A percentile compares a stretch with the other conserved stretches of the same genome.
phyloP scores from a whole-genome alignment of 1,140 invertebrate species.

The Aplysia californica region DNA sequence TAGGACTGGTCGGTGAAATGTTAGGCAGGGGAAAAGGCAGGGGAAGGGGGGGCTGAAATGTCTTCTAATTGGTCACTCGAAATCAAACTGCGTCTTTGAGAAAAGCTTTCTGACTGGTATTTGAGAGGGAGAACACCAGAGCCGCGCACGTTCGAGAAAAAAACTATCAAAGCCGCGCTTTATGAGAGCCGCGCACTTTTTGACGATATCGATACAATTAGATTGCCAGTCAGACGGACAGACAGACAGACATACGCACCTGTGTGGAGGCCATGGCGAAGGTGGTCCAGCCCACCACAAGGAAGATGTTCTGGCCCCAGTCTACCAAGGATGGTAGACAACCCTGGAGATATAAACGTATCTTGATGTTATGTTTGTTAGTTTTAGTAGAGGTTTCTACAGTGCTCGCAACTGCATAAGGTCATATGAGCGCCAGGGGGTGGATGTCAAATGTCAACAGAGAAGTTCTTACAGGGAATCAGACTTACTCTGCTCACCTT shows the following conservation, averaged over 20 bases:
- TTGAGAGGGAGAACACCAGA: not conserved
- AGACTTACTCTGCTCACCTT: not conserved
- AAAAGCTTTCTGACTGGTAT: too few species aligned
- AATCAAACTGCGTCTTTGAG: too few species aligned
- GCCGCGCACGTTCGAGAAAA: too few species aligned
- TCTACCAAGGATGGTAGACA: not conserved
- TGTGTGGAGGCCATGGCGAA: not conserved
- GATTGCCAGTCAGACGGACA: not conserved
- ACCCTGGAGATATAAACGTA: not conserved
- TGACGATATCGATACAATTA: too few species aligned
- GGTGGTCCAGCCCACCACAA: not conserved
- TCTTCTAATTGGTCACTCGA: too few species aligned
- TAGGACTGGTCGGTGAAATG: too few species aligned
- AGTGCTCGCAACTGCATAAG: not conserved
- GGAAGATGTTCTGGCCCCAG: not conserved
- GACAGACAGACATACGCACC: not conserved
- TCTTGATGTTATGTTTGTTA: not conserved
- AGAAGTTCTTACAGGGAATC: not conserved
- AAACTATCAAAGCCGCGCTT: too few species aligned
- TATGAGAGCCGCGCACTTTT: too few species aligned
- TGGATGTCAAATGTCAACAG: not conserved
- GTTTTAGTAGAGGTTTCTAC: not conserved
- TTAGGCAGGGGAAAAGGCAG: too few species aligned
- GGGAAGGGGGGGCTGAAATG: too few species aligned
- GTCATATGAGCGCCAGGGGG: not conserved